Percentiles rank a stretch among this genome's conserved stretches.
These are phyloP conservation scores for Drosophila lacicola DNA, from an alignment of 2,888 invertebrate genomes.

Conservation along the genomic window DNA sequence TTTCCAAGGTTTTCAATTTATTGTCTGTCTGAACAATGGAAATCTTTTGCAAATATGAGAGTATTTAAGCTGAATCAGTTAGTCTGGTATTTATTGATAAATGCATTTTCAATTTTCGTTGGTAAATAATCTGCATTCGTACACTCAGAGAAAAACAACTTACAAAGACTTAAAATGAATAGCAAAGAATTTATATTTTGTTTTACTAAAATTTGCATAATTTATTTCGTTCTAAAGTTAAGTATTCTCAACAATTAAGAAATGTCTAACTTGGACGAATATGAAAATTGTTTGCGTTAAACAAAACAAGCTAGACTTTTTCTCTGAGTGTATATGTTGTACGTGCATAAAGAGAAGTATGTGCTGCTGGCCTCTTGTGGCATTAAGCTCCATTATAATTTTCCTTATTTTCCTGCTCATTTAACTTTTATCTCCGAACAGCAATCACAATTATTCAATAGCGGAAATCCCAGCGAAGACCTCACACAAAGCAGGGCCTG, in stretches of 20 bases:
- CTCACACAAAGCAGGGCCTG: slow-evolving; percentile 27
- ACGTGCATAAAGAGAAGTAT: not conserved
- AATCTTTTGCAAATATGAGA: not conserved
- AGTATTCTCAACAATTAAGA: too few relatives aligned
- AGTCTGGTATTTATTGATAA: not conserved
- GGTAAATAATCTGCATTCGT: too few relatives aligned
- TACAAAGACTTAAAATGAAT: too few relatives aligned
- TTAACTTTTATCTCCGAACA: slow-evolving; percentile 80
- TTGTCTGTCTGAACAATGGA: slow-evolving; percentile 5
- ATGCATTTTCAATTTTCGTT: too few relatives aligned
- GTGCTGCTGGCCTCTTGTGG: slow-evolving; percentile 24
- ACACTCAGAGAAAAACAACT: too few relatives aligned
- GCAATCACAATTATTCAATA: slow-evolving; percentile 82
- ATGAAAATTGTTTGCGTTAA: too few relatives aligned
- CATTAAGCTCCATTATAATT: slow-evolving; percentile 58
- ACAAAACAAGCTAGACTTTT: not conserved
- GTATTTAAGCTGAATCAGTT: not conserved
- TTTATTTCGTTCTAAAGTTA: too few relatives aligned
- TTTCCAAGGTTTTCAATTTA: slow-evolving; percentile 5
- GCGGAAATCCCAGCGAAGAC: slow-evolving; percentile 66
- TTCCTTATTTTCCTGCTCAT: slow-evolving; percentile 82
- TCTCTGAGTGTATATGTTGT: not conserved
- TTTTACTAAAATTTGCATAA: too few relatives aligned
- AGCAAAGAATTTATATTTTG: too few relatives aligned
- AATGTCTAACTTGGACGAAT: too few relatives aligned